Percentiles rank a stretch among this genome's conserved stretches.
Evolutionary conservation across 2,888 invertebrate genomes (phyloP).

Genomic region (Helicoverpa assulta): DNA sequence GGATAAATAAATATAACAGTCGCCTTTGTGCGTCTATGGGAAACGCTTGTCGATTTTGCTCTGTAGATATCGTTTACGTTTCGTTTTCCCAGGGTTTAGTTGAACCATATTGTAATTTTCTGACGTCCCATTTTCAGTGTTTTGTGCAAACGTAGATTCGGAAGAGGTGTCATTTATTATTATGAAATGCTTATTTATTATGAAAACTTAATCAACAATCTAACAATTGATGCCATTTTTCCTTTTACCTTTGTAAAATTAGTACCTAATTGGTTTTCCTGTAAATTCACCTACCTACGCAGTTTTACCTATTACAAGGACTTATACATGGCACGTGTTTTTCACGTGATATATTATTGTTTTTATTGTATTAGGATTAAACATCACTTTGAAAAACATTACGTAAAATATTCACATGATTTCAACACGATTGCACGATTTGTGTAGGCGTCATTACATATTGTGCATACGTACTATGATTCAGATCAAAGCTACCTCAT

Average conservation of each 20-base stretch:
- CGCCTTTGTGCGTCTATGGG: constrained; percentile 42
- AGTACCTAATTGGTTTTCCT: constrained; percentile 5
- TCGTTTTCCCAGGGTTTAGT: constrained; percentile 4
- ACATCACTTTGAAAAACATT: constrained; percentile 25
- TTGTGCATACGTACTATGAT: constrained; percentile 41
- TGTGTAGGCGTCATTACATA: constrained; percentile 25
- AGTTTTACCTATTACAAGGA: neutral
- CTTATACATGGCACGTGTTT: neutral
- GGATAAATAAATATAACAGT: constrained; percentile 63
- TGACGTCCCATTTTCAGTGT: neutral
- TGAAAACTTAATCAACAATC: no score
- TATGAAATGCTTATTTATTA: no score
- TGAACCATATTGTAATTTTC: neutral
- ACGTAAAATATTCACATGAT: constrained; percentile 32
- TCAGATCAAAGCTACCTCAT: constrained; percentile 43
- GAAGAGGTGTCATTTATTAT: neutral
- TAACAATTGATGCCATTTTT: neutral
- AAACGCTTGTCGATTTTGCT: constrained; percentile 22
- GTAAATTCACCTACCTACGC: neutral
- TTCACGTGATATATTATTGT: neutral
- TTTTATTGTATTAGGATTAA: neutral
- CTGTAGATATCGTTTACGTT: constrained; percentile 16
- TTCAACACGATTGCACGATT: constrained; percentile 42
- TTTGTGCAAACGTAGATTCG: neutral
- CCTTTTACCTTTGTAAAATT: neutral